Evolutionary conservation across 2,888 invertebrate genomes (phyloP).

Genomic region (Tuta absoluta): DNA sequence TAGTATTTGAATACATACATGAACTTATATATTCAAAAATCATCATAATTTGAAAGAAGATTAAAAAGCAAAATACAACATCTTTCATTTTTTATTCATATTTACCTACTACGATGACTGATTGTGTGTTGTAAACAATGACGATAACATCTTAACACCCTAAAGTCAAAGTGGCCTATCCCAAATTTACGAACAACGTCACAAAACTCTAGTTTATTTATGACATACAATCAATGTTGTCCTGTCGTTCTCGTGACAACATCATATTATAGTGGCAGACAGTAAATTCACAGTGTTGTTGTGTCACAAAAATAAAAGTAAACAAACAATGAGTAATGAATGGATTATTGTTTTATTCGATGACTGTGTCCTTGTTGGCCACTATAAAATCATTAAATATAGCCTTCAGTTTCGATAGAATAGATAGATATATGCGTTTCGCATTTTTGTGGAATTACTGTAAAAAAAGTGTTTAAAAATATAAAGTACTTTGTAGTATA

Average conservation of each 20-base stretch:
- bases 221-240: constrained; percentile 38
- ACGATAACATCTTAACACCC: background rate
- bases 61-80: no score
- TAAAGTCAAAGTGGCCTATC: background rate
- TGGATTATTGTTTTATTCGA: background rate
- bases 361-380: background rate
- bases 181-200: background rate
- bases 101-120: background rate
- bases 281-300: constrained; percentile 7
- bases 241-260: constrained; percentile 19
- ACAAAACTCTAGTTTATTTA: constrained; percentile 15
- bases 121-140: background rate
- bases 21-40: no score
- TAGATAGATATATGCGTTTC: no score
- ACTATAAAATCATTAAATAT: no score
- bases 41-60: no score
- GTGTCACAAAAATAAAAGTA: constrained; percentile 23
- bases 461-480: no score
- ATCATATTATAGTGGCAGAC: constrained; percentile 18
- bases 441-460: no score
- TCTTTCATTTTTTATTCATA: no score
- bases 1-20: no score
- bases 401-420: no score
- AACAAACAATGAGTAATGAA: constrained; percentile 5
- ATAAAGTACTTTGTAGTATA: no score